Base-by-base conservation (phyloP, 1,140 invertebrate species). In the Apis florea region DNA sequence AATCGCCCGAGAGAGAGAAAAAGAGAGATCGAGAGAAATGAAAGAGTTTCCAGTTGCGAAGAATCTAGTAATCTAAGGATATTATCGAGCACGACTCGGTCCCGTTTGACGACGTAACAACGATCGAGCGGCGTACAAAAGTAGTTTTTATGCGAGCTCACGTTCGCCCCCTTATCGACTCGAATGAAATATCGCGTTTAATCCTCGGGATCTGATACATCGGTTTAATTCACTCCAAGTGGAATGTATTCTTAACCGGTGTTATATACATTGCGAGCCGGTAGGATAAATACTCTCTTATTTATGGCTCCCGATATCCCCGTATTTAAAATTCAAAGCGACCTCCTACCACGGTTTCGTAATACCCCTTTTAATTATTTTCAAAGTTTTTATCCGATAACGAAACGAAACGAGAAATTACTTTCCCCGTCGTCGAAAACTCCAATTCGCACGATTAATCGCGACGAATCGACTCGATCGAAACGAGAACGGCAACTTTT, bases 301-400 rank as follows among this genome's bases (percentile, higher is more conserved):
- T 86, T 86, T 86, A 86, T 21, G 80, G 53, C 12, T 13, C 15
- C 73, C 80, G 85, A 85, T 86, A 86, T 68, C 64, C 13, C 31
- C 19, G 26, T 54, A 86, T 86, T 86, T 86, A 85, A 86, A 86
- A 86, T 86, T 85, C 85, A 86, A 85, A 86, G 64, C 51, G 54
- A 17, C 71, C 31, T 49, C 59, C 24, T 51, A 6, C 40, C 64
- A 67, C 21, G 64, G 11, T 72, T 47, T 31, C 63, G 59, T 85
- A 86, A 83, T 83, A 59, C 53, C 51, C 0, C 75, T 61, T 79
- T 79, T 86, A 79, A 86, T 86, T 86, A 86, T 83, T 83, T 53
- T 67, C 59, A 66, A 64, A 59, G 31, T 67, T 31, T 6, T n/a
- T 77, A 76, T 85, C 75, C 26, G 67, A 69, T 58, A 24, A 17